phyloP scores from a whole-genome alignment of 2,113 vertebrate species.

The Peromyscus maniculatus region DNA sequence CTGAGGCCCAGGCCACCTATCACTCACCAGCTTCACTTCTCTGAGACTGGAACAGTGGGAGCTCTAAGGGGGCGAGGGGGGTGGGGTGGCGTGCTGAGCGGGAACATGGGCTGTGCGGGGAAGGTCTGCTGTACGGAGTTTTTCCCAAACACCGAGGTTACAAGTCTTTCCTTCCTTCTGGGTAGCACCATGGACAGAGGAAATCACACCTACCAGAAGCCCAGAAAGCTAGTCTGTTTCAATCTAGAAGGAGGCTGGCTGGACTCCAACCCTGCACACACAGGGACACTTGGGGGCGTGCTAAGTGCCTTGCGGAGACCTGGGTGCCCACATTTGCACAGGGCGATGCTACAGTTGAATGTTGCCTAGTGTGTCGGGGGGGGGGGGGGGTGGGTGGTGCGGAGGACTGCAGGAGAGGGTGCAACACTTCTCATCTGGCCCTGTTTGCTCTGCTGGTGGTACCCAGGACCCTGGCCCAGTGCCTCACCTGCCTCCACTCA shows the following conservation, averaged over 20 bases:
- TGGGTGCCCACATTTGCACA: background rate
- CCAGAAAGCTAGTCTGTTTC: background rate
- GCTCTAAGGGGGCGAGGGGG: too few relatives aligned
- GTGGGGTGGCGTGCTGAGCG: background rate
- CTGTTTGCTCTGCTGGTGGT: background rate
- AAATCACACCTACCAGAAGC: background rate
- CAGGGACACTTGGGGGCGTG: too few relatives aligned
- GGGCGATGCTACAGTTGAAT: background rate
- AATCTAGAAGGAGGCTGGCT: background rate
- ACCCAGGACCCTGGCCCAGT: background rate
- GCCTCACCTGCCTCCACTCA: background rate
- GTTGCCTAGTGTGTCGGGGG: background rate
- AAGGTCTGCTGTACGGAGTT: background rate
- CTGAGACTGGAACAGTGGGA: background rate
- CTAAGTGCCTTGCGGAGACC: background rate
- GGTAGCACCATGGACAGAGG: background rate
- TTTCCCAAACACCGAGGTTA: too few relatives aligned
- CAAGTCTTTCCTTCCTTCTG: background rate
- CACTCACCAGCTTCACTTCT: background rate
- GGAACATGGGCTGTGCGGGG: rapidly evolving
- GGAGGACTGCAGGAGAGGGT: background rate
- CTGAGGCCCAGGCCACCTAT: background rate
- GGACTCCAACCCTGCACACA: background rate
- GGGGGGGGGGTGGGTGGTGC: background rate
- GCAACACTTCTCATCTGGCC: background rate